These are phyloP conservation scores for Craterocephalus amniculus DNA, from an alignment of 2,797 vertebrate genomes.

Conservation along the genomic window DNA sequence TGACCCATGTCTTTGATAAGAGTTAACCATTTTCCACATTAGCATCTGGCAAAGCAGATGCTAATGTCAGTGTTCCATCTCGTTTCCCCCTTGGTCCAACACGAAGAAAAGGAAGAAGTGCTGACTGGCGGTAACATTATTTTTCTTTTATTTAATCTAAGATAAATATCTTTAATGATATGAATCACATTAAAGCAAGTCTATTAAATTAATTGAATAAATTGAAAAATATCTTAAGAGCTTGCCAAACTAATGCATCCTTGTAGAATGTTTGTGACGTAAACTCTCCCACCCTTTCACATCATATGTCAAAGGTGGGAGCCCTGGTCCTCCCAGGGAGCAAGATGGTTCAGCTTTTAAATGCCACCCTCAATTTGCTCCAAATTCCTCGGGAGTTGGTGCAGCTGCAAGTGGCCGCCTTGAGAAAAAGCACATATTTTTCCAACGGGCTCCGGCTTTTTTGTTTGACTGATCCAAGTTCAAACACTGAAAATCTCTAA, in stretches of 20 bases:
- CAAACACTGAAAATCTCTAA: no score
- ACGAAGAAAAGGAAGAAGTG: neutral
- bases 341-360: neutral
- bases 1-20: no score
- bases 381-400: no score
- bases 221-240: neutral
- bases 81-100: neutral
- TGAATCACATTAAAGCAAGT: neutral
- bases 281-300: neutral
- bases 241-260: neutral
- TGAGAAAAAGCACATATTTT: no score
- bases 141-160: neutral
- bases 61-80: neutral
- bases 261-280: neutral
- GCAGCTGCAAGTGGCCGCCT: no score
- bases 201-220: slow-evolving; percentile 1
- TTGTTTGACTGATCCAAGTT: no score
- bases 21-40: neutral
- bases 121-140: neutral
- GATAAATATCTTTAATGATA: neutral
- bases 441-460: no score
- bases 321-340: neutral
- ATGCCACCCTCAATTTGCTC: no score
- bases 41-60: neutral
- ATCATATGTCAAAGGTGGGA: neutral